phyloP scores from a whole-genome alignment of 2,797 vertebrate genomes.

The Sebastes cheni region DNA sequence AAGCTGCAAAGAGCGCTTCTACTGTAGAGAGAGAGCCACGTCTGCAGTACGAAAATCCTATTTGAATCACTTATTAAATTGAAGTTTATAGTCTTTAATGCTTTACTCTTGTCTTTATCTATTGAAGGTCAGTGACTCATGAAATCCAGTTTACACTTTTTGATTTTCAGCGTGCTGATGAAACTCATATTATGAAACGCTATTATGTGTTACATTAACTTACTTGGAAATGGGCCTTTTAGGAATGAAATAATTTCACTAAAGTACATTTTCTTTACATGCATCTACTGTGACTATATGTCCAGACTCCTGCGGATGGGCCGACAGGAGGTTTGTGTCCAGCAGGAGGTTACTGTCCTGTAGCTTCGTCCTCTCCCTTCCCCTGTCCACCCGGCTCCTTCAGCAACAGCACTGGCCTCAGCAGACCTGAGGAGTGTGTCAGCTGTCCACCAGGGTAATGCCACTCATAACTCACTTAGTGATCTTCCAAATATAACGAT shows the following conservation, averaged over 20 bases:
- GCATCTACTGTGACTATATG: neutral
- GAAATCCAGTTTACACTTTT: neutral
- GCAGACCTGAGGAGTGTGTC: conserved; percentile 79
- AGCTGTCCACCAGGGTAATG: conserved; percentile 87
- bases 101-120: neutral
- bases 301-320: conserved; percentile 85
- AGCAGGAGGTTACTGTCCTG: conserved; percentile 81
- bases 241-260: neutral
- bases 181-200: neutral
- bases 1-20: conserved; percentile 86
- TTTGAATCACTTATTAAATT: neutral
- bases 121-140: neutral
- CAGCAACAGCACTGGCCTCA: conserved; percentile 84
- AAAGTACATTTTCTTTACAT: neutral
- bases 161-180: neutral
- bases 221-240: neutral
- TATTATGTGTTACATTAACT: neutral
- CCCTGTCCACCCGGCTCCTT: conserved; percentile 88
- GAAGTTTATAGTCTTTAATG: neutral
- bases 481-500: neutral
- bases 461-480: neutral
- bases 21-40: conserved; percentile 84
- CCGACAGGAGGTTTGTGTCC: conserved; percentile 85
- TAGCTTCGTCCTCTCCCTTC: conserved; percentile 79
- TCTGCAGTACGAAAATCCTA: conserved; percentile 80